Conservation (phyloP, 2,888 invertebrate species). For the Torymus aiolomorphi region DNA sequence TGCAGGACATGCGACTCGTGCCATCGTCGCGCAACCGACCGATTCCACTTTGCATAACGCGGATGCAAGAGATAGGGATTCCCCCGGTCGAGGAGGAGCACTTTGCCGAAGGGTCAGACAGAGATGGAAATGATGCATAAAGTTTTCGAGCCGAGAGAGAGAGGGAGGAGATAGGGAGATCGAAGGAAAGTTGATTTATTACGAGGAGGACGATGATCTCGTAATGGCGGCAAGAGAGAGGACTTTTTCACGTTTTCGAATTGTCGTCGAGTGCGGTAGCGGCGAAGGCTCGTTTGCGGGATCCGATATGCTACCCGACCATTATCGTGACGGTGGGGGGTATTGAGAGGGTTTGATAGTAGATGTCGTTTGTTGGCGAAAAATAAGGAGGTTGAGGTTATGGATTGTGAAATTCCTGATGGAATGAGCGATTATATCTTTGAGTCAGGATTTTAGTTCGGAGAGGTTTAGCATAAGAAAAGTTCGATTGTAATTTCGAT, state of each 20-base stretch:
- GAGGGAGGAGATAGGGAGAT: slow-evolving; percentile 3
- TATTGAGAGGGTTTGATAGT: too few relatives aligned
- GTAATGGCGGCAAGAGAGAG: slow-evolving; percentile 7
- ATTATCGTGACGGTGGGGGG: not conserved
- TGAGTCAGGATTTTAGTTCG: too few relatives aligned
- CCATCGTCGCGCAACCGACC: slow-evolving; percentile 34
- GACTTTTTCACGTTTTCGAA: not conserved
- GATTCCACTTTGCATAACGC: slow-evolving; percentile 55
- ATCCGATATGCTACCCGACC: not conserved
- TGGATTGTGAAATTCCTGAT: too few relatives aligned
- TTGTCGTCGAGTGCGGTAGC: not conserved
- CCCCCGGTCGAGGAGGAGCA: not conserved
- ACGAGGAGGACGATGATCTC: slow-evolving; percentile 39
- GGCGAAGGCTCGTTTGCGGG: too few relatives aligned
- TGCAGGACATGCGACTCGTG: not conserved
- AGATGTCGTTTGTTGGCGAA: too few relatives aligned
- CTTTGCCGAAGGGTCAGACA: not conserved
- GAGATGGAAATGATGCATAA: slow-evolving; percentile 49
- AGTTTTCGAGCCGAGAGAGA: slow-evolving; percentile 30
- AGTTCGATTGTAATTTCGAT: too few relatives aligned
- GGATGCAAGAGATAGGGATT: slow-evolving; percentile 26
- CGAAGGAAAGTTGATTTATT: slow-evolving; percentile 51
- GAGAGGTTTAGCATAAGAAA: too few relatives aligned
- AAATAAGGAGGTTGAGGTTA: too few relatives aligned
- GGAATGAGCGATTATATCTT: too few relatives aligned